Percentiles rank a stretch among this genome's conserved stretches.
Evolutionary conservation across 2,888 invertebrate genomes (phyloP).

Genomic region (Eupithecia subfuscata): DNA sequence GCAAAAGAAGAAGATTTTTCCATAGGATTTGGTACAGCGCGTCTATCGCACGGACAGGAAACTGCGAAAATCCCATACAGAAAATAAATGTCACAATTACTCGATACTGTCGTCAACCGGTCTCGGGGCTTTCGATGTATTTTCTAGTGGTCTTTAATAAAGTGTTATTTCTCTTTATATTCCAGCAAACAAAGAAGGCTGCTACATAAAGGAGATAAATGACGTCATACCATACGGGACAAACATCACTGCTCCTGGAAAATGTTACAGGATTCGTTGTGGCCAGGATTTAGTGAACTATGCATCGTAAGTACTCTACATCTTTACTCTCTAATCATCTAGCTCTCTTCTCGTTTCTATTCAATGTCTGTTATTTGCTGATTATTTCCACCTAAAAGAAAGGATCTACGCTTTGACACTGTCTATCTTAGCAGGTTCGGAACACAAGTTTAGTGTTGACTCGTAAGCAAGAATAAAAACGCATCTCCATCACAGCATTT

Average conservation of each 20-base stretch:
- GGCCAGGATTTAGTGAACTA: neutral
- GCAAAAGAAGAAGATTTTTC: no score
- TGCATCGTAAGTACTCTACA: constrained; percentile 8
- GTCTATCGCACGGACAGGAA: no score
- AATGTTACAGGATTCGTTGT: neutral
- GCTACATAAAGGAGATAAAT: constrained; percentile 8
- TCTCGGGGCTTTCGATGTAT: no score
- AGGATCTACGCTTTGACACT: neutral
- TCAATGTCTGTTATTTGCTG: neutral
- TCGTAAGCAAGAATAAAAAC: neutral
- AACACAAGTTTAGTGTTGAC: neutral
- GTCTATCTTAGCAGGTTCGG: neutral
- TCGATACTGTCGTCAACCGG: no score
- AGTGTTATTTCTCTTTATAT: constrained; percentile 3
- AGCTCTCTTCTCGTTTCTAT: neutral
- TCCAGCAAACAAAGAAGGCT: constrained; percentile 8
- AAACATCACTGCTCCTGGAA: neutral
- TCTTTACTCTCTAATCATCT: neutral
- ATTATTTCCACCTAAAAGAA: neutral
- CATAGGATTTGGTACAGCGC: no score
- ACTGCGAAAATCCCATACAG: no score
- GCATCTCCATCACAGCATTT: neutral
- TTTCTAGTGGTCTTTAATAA: neutral
- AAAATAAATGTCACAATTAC: no score
- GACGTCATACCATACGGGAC: constrained; percentile 7